Conservation (phyloP, 2,888 invertebrate species). For the Choristoneura rosaceana region DNA sequence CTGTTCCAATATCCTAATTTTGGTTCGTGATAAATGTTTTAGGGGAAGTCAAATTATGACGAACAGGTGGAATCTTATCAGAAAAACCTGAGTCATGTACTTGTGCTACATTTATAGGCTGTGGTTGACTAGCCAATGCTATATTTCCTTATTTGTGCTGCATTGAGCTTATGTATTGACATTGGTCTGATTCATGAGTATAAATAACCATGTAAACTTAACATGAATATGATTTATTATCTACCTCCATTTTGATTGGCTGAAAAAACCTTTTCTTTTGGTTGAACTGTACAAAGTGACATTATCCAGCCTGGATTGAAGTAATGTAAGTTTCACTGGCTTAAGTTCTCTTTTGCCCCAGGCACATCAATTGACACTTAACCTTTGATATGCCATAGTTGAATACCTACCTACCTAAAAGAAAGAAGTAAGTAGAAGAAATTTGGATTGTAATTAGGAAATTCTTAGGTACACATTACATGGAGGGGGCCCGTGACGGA, state of each 20-base stretch:
- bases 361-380: too few relatives aligned
- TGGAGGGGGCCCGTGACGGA: too few relatives aligned
- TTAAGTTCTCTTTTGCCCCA: too few relatives aligned
- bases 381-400: too few relatives aligned
- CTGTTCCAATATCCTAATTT: neutral
- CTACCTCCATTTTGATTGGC: neutral
- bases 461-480: too few relatives aligned
- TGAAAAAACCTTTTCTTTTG: neutral
- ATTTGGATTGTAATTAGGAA: too few relatives aligned
- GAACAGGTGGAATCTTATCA: constrained; percentile 44
- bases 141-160: constrained; percentile 47
- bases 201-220: neutral
- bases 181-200: constrained; percentile 33
- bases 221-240: neutral
- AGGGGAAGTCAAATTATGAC: constrained; percentile 17
- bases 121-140: constrained; percentile 25
- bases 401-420: too few relatives aligned
- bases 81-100: constrained; percentile 34
- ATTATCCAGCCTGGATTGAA: too few relatives aligned
- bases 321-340: neutral
- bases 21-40: neutral
- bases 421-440: too few relatives aligned
- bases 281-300: neutral
- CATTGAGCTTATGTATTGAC: constrained; percentile 40
- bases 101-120: constrained; percentile 17